phyloP scores from a whole-genome alignment of 2,888 invertebrate species.

The Melieria omissa region DNA sequence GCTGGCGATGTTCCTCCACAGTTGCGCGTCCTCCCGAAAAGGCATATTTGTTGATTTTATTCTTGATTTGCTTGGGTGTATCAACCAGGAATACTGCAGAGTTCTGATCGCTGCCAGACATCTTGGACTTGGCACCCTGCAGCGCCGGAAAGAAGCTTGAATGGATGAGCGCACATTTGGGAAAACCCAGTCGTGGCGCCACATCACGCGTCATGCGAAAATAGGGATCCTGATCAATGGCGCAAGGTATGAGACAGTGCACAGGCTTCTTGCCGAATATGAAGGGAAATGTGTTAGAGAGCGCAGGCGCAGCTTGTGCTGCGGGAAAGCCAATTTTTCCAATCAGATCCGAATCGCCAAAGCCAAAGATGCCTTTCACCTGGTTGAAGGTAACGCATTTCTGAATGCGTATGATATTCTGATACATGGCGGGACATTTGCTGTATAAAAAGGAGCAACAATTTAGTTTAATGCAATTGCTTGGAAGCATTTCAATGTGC shows the following conservation, averaged over 20 bases:
- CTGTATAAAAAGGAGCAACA: slow-evolving; percentile 68
- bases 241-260: slow-evolving; percentile 89
- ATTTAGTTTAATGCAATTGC: neutral
- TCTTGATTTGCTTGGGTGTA: slow-evolving; percentile 94
- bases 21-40: slow-evolving; percentile 97
- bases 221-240: slow-evolving; percentile 99
- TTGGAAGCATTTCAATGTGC: neutral
- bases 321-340: slow-evolving; percentile 98
- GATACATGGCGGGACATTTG: slow-evolving; percentile 89
- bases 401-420: slow-evolving; percentile 91
- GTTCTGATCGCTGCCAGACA: slow-evolving; percentile 96
- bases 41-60: slow-evolving; percentile 96
- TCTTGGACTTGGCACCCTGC: slow-evolving; percentile 97
- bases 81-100: slow-evolving; percentile 96
- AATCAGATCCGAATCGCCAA: slow-evolving; percentile 93
- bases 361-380: slow-evolving; percentile 98
- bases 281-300: slow-evolving; percentile 89
- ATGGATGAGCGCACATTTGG: slow-evolving; percentile 89
- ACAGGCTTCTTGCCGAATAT: slow-evolving; percentile 81
- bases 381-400: slow-evolving; percentile 97
- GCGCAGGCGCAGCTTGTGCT: slow-evolving; percentile 94
- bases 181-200: slow-evolving; percentile 88
- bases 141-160: slow-evolving; percentile 92
- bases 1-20: slow-evolving; percentile 88
- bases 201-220: slow-evolving; percentile 99